Conservation (phyloP, 2,113 vertebrate genomes). For the Boleophthalmus pectinirostris region DNA sequence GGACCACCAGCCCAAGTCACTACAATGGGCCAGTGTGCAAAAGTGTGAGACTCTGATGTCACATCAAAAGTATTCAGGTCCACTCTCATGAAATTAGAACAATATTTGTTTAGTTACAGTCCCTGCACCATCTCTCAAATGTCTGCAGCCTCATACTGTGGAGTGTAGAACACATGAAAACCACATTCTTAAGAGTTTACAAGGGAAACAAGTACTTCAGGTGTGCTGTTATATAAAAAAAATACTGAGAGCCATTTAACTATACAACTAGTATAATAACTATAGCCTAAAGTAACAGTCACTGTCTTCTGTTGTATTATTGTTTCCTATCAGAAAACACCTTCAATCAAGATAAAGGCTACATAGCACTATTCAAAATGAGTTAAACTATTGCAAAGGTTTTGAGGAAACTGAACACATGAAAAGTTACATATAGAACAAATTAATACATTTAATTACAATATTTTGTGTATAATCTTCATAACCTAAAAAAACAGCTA, state of each 20-base stretch:
- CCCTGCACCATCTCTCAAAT: constrained; percentile 39
- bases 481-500: background rate
- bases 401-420: too few relatives aligned
- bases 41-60: constrained; percentile 72
- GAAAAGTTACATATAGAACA: background rate
- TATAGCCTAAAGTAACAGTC: background rate
- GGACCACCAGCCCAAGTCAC: constrained; percentile 34
- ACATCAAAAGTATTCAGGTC: constrained; percentile 74
- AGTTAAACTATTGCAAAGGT: background rate
- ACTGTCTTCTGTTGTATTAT: background rate
- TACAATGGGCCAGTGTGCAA: constrained; percentile 75
- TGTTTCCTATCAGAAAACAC: background rate
- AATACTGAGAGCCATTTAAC: background rate
- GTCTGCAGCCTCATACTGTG: constrained; percentile 21
- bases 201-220: constrained; percentile 1
- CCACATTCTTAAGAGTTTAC: background rate
- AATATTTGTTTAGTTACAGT: constrained; percentile 78
- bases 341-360: too few relatives aligned
- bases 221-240: background rate
- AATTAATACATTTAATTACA: background rate
- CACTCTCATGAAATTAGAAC: constrained; percentile 71
- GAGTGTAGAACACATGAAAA: constrained; percentile 40
- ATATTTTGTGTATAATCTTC: background rate
- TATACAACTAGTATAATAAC: too few relatives aligned
- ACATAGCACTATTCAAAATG: background rate